A percentile compares a stretch with the other conserved stretches of the same genome.
Evolutionary conservation across 1,140 invertebrate species (phyloP).

Genomic region (Eulimnadia texana): DNA sequence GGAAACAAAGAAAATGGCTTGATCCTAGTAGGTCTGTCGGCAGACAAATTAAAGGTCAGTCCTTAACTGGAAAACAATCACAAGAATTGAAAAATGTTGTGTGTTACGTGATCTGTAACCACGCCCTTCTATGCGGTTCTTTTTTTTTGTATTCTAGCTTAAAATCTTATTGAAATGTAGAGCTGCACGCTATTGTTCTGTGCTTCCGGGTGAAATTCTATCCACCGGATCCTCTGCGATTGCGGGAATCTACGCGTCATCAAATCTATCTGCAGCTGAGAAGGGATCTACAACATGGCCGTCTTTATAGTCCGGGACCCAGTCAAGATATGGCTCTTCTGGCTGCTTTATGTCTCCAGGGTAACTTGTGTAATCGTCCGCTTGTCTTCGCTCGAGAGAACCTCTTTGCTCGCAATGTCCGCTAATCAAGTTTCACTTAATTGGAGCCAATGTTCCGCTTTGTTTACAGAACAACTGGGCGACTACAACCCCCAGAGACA

Average conservation of each 20-base stretch:
- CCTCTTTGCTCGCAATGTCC: no score
- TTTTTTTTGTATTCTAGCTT: constrained; percentile 9
- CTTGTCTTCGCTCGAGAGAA: no score
- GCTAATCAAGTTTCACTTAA: background rate
- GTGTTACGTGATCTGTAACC: no score
- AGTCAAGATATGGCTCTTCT: constrained; percentile 72
- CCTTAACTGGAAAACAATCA: background rate
- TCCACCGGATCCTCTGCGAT: constrained; percentile 66
- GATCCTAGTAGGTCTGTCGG: constrained; percentile 1
- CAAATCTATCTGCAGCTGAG: constrained; percentile 88
- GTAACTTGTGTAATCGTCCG: constrained; percentile 44
- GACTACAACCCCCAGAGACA: constrained; percentile 85
- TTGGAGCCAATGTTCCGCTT: background rate
- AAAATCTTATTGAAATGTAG: no score
- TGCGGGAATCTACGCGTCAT: constrained; percentile 79
- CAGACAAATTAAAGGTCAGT: constrained; percentile 8
- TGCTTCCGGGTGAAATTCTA: constrained; percentile 91
- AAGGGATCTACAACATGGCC: constrained; percentile 82
- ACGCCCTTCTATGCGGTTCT: background rate
- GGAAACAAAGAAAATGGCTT: constrained; percentile 59
- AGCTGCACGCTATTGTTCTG: constrained; percentile 70
- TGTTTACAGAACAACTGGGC: constrained; percentile 66
- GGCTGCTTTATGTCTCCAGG: constrained; percentile 84
- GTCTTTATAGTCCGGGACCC: constrained; percentile 66
- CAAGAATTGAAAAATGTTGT: no score